These are phyloP conservation scores for Abrostola tripartita DNA, from an alignment of 2,888 invertebrate species.

Conservation along the genomic window DNA sequence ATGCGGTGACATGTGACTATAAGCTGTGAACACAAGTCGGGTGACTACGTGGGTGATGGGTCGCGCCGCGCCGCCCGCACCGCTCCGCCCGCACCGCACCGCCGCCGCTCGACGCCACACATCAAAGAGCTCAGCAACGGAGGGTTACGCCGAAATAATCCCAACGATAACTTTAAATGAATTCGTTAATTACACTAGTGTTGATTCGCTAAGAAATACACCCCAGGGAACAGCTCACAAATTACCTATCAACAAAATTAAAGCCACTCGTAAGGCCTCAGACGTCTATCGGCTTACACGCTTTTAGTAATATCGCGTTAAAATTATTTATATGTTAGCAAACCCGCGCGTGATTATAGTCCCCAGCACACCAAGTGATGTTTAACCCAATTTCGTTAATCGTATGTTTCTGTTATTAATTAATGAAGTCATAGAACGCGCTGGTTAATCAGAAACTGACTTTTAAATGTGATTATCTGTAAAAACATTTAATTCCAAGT, in stretches of 20 bases:
- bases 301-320: conserved; percentile 62
- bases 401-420: conserved; percentile 56
- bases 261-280: conserved; percentile 71
- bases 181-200: conserved; percentile 85
- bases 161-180: conserved; percentile 81
- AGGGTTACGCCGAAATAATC: conserved; percentile 65
- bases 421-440: conserved; percentile 53
- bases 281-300: conserved; percentile 67
- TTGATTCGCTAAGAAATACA: conserved; percentile 81
- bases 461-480: conserved; percentile 20
- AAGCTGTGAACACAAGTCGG: conserved; percentile 58
- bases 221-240: conserved; percentile 72
- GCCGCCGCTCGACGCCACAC: conserved; percentile 51
- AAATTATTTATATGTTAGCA: conserved; percentile 66
- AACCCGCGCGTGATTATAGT: conserved; percentile 60
- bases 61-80: conserved; percentile 18
- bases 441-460: conserved; percentile 38
- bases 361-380: conserved; percentile 38
- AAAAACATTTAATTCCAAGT: background rate
- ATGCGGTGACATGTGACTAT: conserved; percentile 62
- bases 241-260: conserved; percentile 83
- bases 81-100: conserved; percentile 23
- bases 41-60: conserved; percentile 31
- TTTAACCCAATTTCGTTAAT: conserved; percentile 60
- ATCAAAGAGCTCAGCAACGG: conserved; percentile 71